These are phyloP conservation scores for Saxicola maurus DNA, from an alignment of 2,797 vertebrate genomes.

Conservation along the genomic window DNA sequence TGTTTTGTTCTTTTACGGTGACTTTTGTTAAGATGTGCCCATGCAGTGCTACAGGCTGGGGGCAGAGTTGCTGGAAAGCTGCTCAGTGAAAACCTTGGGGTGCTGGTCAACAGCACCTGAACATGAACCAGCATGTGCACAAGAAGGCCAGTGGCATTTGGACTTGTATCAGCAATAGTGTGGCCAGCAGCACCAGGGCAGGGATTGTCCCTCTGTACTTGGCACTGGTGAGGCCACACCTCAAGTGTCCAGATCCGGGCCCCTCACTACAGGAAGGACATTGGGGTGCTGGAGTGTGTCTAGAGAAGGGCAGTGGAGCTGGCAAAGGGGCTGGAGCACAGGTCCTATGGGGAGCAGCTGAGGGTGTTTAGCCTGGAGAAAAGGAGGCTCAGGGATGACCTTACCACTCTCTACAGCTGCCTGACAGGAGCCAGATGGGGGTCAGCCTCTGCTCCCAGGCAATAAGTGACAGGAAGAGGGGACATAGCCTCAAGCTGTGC, in stretches of 20 bases:
- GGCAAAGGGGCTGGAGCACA: not conserved
- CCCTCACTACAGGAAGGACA: not conserved
- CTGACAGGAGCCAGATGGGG: not conserved
- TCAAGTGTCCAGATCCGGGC: not conserved
- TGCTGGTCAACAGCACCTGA: not conserved
- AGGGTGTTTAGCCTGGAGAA: not conserved
- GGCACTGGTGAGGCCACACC: not conserved
- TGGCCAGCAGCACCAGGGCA: not conserved
- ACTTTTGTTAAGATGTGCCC: not conserved
- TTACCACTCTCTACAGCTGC: not conserved
- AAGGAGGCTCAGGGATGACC: not conserved
- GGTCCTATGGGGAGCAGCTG: not conserved
- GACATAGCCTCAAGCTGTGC: not conserved
- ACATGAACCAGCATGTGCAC: not conserved
- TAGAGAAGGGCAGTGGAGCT: not conserved
- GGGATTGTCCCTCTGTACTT: not conserved
- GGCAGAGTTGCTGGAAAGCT: not conserved
- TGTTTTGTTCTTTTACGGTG: not conserved
- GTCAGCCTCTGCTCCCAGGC: not conserved
- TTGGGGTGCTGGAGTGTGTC: not conserved
- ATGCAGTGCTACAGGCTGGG: not conserved
- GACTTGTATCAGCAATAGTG: not conserved
- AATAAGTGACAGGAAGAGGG: not conserved
- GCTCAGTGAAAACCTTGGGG: not conserved
- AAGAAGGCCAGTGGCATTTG: rapidly evolving